Evolutionary conservation across 2,113 vertebrate species (phyloP).

Genomic region (Semnornis frantzii): DNA sequence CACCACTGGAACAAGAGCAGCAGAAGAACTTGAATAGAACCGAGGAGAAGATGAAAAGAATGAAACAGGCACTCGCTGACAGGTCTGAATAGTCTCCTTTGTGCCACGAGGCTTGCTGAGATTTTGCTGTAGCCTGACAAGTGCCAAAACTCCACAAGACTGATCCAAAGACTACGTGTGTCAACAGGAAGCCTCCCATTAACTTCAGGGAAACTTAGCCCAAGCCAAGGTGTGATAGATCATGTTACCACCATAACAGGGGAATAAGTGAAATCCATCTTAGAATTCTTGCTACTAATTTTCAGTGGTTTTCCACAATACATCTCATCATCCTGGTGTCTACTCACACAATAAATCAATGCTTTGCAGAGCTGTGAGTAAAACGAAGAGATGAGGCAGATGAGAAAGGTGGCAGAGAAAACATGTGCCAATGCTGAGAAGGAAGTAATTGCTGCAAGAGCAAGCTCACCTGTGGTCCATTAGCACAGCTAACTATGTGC

Average conservation of each 20-base stretch:
- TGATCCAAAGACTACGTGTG: constrained; percentile 34
- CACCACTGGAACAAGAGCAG: constrained; percentile 61
- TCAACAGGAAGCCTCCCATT: constrained; percentile 61
- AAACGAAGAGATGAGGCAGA: not conserved
- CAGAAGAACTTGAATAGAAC: constrained; percentile 39
- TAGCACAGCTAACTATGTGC: not conserved
- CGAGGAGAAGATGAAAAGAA: constrained; percentile 37
- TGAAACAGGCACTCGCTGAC: constrained; percentile 21
- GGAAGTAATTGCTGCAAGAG: not conserved
- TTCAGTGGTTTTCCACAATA: constrained; percentile 6
- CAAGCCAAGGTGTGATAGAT: constrained; percentile 28
- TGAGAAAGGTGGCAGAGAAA: not conserved
- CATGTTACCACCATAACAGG: not conserved
- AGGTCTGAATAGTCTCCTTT: constrained; percentile 54
- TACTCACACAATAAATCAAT: constrained; percentile 47
- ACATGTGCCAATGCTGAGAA: not conserved
- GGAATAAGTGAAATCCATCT: constrained; percentile 30
- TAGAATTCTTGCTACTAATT: constrained; percentile 1
- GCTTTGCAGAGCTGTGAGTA: not conserved
- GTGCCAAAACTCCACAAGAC: constrained; percentile 46
- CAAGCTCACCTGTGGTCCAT: not conserved
- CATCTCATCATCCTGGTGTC: constrained; percentile 26
- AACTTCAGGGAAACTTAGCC: constrained; percentile 42
- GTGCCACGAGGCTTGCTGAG: constrained; percentile 46
- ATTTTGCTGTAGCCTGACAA: constrained; percentile 39